Percentiles rank a stretch among this genome's conserved stretches.
Evolutionary conservation across 2,113 vertebrate species (phyloP).

Genomic region (Hypanus sabinus): DNA sequence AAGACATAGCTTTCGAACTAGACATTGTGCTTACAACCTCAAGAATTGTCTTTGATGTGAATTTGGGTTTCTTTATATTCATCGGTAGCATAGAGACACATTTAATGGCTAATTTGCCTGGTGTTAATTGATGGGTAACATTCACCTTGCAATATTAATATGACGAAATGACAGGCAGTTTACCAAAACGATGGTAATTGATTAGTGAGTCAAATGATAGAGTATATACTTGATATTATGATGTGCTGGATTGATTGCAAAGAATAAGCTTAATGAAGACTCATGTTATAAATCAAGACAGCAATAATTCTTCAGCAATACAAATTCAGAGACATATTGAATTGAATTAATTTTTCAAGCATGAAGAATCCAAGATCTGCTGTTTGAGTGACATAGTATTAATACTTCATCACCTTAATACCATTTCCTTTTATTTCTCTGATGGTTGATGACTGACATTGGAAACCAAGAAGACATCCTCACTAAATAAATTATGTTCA

Average conservation of each 20-base stretch:
- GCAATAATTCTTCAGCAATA: neutral
- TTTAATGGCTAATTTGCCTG: no score
- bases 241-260: neutral
- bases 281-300: neutral
- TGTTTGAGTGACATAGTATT: neutral
- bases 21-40: no score
- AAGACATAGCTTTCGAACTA: no score
- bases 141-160: neutral
- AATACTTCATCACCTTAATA: neutral
- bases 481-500: neutral
- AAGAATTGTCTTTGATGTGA: neutral
- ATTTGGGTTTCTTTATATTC: neutral
- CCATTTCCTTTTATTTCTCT: neutral
- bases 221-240: neutral
- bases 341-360: neutral
- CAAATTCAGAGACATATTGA: neutral
- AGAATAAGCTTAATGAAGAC: neutral
- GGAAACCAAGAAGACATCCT: neutral
- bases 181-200: neutral
- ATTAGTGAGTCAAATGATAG: neutral
- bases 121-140: neutral
- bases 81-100: neutral
- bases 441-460: neutral
- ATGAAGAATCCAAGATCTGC: neutral
- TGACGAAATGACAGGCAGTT: neutral